Evolutionary conservation across 2,888 invertebrate genomes (phyloP).

Genomic region (Ectropis crepuscularia): DNA sequence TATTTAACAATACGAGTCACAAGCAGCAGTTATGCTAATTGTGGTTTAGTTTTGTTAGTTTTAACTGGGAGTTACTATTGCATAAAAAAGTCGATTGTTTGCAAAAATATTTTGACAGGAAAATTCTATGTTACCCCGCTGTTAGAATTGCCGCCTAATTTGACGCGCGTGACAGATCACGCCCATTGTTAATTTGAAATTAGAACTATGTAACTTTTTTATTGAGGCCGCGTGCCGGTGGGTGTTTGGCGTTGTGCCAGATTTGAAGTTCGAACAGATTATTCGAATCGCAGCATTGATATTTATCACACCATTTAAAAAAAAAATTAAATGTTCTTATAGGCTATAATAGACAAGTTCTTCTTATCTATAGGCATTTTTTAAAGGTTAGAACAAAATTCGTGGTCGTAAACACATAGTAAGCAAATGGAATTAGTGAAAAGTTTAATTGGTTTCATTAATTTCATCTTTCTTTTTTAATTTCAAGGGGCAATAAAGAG

Average conservation of each 20-base stretch:
- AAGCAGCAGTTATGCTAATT: slow-evolving; percentile 82
- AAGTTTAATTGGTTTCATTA: too few species aligned
- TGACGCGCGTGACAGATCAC: slow-evolving; percentile 61
- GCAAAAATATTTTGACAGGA: slow-evolving; percentile 83
- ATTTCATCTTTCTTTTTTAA: too few species aligned
- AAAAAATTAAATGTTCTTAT: neutral
- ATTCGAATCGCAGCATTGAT: slow-evolving; percentile 18
- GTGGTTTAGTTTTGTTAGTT: slow-evolving; percentile 81
- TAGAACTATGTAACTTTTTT: slow-evolving; percentile 76
- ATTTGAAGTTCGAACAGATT: slow-evolving; percentile 15
- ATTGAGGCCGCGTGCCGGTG: slow-evolving; percentile 71
- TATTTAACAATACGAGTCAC: slow-evolving; percentile 51
- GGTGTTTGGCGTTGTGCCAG: slow-evolving; percentile 48
- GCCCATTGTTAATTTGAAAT: slow-evolving; percentile 74
- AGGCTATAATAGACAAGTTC: too few species aligned
- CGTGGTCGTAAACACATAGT: too few species aligned
- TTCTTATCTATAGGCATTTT: too few species aligned
- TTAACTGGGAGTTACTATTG: slow-evolving; percentile 64
- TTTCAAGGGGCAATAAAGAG: too few species aligned
- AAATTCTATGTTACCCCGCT: slow-evolving; percentile 75
- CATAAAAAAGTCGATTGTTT: slow-evolving; percentile 73
- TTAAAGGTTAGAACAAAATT: too few species aligned
- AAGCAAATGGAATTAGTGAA: too few species aligned
- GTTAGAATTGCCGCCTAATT: slow-evolving; percentile 78
- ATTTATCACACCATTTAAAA: slow-evolving; percentile 20